Conservation (phyloP, 2,113 vertebrate genomes). For the Australoheros scitulus region DNA sequence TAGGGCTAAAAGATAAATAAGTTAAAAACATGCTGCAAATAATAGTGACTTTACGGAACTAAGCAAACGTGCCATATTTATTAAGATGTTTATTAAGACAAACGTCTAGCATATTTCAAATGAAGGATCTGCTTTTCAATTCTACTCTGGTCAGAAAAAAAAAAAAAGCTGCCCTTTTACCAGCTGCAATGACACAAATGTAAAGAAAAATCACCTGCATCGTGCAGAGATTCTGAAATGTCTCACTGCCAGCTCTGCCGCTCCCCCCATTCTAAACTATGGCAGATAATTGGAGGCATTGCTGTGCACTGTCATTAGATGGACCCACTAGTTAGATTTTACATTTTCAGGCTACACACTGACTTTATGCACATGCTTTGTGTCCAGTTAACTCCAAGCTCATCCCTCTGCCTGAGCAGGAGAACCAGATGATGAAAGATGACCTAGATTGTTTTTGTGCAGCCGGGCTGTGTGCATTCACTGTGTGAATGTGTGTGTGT, state of each 20-base stretch:
- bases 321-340: conserved; percentile 14
- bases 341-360: conserved; percentile 16
- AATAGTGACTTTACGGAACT: too few species aligned
- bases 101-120: background rate
- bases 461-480: conserved; percentile 41
- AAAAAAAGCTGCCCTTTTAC: background rate
- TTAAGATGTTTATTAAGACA: background rate
- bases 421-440: conserved; percentile 70
- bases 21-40: too few species aligned
- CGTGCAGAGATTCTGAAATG: background rate
- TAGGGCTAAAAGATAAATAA: too few species aligned
- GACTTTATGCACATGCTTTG: conserved; percentile 36
- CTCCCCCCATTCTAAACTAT: conserved; percentile 7
- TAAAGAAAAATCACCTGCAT: background rate
- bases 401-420: conserved; percentile 47
- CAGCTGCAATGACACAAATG: background rate
- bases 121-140: background rate
- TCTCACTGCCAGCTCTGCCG: background rate
- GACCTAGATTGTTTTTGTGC: conserved; percentile 74
- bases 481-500: conserved; percentile 34
- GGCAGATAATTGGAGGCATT: conserved; percentile 17
- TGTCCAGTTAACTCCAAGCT: conserved; percentile 62
- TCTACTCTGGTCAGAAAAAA: background rate
- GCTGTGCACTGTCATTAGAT: conserved; percentile 41
- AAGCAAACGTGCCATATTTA: too few species aligned